Evolutionary conservation across 2,888 invertebrate genomes (phyloP).

Genomic region (Lysandra coridon): DNA sequence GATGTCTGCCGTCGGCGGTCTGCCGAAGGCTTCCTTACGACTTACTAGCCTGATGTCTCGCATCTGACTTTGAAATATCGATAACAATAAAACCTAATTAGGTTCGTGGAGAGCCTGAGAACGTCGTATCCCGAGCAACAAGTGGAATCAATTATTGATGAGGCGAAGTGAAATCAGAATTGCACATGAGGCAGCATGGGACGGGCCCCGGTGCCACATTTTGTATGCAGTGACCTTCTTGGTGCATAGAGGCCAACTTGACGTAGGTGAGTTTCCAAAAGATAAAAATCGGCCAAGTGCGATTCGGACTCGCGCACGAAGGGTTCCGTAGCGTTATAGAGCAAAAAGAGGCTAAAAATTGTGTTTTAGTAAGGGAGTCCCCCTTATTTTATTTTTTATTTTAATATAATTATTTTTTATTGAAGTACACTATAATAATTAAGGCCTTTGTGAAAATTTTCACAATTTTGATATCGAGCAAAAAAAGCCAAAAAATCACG

Average conservation of each 20-base stretch:
- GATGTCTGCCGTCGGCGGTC: background rate
- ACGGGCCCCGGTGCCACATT: conserved; percentile 8
- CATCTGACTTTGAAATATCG: background rate
- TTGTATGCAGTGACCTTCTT: conserved; percentile 15
- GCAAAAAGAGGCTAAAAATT: no score
- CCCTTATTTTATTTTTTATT: no score
- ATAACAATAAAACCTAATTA: conserved; percentile 1
- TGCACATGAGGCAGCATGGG: conserved; percentile 11
- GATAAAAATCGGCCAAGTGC: background rate
- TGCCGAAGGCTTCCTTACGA: background rate
- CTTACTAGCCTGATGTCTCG: background rate
- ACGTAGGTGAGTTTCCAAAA: background rate
- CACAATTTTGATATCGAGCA: no score
- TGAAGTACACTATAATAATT: no score
- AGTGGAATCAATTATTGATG: conserved; percentile 18
- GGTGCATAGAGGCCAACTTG: background rate
- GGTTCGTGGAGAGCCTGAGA: background rate
- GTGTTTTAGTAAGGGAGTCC: no score
- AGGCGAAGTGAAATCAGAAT: conserved; percentile 10
- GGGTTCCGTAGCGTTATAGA: no score
- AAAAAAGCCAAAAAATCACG: no score
- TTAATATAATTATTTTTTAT: no score
- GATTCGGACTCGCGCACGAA: no score
- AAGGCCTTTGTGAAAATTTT: no score
- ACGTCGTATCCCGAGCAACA: conserved; percentile 3